Conservation (phyloP, 2,888 invertebrate species). For the Andricus curvator region DNA sequence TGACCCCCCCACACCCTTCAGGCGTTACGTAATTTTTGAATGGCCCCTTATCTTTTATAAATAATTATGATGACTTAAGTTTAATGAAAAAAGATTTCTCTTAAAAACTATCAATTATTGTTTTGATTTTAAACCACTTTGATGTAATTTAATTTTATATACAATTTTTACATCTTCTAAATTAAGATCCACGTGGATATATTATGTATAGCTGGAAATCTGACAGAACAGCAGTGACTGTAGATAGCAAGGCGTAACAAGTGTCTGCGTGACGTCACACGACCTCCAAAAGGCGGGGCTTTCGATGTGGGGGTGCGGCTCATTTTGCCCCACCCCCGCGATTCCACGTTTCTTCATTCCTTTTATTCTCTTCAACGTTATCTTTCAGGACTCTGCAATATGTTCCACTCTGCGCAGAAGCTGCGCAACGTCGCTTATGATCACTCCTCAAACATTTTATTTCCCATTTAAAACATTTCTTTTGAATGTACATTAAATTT, state of each 20-base stretch:
- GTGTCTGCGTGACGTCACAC: constrained; percentile 76
- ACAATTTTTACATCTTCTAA: not conserved
- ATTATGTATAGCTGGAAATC: not conserved
- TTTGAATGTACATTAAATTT: too few species aligned
- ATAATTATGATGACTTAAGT: too few species aligned
- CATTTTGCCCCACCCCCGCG: constrained; percentile 87
- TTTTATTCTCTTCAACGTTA: constrained; percentile 30
- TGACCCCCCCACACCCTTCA: too few species aligned
- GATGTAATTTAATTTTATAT: not conserved
- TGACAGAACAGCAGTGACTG: constrained; percentile 50
- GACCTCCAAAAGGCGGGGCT: constrained; percentile 75
- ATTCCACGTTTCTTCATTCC: constrained; percentile 33
- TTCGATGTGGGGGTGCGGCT: constrained; percentile 69
- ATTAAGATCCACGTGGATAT: not conserved
- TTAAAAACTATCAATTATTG: too few species aligned
- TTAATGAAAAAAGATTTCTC: too few species aligned
- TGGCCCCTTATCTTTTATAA: too few species aligned
- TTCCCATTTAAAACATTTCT: too few species aligned
- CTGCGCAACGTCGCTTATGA: not conserved
- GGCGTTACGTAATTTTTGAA: too few species aligned
- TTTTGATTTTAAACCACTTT: too few species aligned
- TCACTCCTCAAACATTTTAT: not conserved
- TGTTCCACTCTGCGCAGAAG: constrained; percentile 28
- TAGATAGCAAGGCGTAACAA: constrained; percentile 74
- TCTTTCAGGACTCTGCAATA: constrained; percentile 17